phyloP scores from a whole-genome alignment of 2,113 vertebrate species.

The Laterallus jamaicensis region DNA sequence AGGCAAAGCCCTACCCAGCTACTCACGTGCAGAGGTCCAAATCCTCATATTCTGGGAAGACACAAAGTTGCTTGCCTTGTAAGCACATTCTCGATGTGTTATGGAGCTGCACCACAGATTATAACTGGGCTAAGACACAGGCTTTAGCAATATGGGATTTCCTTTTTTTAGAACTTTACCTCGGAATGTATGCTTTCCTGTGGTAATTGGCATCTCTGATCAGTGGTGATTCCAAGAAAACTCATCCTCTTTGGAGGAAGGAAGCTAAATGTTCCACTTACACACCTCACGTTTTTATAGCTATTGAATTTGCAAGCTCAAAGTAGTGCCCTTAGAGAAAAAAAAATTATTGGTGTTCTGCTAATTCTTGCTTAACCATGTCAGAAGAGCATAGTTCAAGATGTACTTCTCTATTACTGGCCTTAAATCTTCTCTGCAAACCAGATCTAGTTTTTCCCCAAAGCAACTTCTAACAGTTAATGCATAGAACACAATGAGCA shows the following conservation, averaged over 20 bases:
- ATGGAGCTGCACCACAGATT: not conserved
- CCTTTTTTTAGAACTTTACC: not conserved
- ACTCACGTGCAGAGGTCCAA: not conserved
- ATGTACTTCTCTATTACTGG: not conserved
- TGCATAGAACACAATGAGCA: not conserved
- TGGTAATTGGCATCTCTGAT: not conserved
- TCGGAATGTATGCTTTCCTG: not conserved
- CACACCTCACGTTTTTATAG: not conserved
- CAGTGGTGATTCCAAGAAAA: not conserved
- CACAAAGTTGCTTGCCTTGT: not conserved
- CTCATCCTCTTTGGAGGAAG: not conserved
- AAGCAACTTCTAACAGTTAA: not conserved
- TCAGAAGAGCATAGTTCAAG: not conserved
- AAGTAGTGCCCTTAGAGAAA: not conserved
- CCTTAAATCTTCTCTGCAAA: not conserved
- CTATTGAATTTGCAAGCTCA: not conserved
- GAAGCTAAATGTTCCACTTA: not conserved
- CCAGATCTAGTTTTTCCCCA: not conserved
- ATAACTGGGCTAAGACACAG: not conserved
- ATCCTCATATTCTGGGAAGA: not conserved
- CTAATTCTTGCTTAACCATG: not conserved
- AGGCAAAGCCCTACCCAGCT: not conserved
- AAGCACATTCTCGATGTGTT: not conserved
- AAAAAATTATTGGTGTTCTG: not conserved
- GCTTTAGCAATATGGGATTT: not conserved